These are phyloP conservation scores for Escarpia spicata DNA, from an alignment of 2,888 invertebrate species.

Conservation along the genomic window DNA sequence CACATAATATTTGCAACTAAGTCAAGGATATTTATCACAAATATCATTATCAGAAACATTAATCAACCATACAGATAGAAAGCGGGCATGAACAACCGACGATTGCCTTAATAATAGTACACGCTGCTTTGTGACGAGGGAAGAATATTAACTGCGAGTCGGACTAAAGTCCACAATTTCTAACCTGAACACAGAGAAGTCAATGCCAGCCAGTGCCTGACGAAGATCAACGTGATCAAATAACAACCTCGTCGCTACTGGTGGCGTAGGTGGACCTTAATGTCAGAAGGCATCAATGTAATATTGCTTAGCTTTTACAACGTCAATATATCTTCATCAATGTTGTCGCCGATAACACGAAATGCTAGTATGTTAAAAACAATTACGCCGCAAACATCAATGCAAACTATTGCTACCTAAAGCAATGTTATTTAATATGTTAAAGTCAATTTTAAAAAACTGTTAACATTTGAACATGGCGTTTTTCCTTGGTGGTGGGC, in stretches of 20 bases:
- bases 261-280: not conserved
- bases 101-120: too few species aligned
- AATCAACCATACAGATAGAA: too few species aligned
- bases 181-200: not conserved
- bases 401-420: too few species aligned
- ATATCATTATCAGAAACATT: too few species aligned
- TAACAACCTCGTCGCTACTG: not conserved
- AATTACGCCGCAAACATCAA: not conserved
- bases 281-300: not conserved
- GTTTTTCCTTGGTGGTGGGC: too few species aligned
- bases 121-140: not conserved
- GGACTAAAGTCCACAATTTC: not conserved
- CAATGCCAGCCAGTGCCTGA: not conserved
- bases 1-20: too few species aligned
- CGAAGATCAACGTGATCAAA: not conserved
- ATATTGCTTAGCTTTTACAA: not conserved
- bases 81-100: too few species aligned
- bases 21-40: too few species aligned
- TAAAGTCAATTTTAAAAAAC: too few species aligned
- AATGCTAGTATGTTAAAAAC: not conserved
- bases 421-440: too few species aligned
- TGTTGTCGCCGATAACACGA: not conserved
- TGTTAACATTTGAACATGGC: too few species aligned
- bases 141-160: not conserved
- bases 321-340: not conserved